These are phyloP conservation scores for Conistra vaccinii DNA, from an alignment of 2,888 invertebrate genomes.

Conservation along the genomic window DNA sequence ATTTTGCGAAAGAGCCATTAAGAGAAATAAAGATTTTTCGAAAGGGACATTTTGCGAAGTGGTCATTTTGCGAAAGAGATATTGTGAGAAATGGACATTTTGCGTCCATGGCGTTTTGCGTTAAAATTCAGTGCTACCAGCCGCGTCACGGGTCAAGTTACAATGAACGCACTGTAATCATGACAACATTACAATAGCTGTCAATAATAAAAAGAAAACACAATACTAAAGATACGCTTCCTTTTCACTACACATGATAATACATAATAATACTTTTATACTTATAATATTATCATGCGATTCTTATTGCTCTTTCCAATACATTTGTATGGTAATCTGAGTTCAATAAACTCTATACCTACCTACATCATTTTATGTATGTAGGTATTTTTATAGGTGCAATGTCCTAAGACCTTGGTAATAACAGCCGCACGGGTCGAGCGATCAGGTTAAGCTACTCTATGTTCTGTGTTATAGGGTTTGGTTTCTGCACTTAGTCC, in stretches of 20 bases:
- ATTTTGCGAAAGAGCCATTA: too few relatives aligned
- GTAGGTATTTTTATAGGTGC: slow-evolving; percentile 6
- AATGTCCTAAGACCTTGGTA: background rate
- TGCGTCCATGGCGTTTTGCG: too few relatives aligned
- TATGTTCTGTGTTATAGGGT: too few relatives aligned
- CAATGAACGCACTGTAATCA: background rate
- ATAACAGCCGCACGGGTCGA: background rate
- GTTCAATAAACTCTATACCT: slow-evolving; percentile 20
- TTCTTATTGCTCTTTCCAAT: slow-evolving; percentile 12
- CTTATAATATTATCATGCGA: slow-evolving; percentile 1
- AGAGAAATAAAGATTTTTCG: too few relatives aligned
- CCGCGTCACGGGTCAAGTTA: too few relatives aligned
- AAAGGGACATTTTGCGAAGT: too few relatives aligned
- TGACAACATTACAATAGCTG: background rate
- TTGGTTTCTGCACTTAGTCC: too few relatives aligned
- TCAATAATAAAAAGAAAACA: background rate
- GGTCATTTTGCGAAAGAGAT: too few relatives aligned
- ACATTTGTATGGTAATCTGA: background rate
- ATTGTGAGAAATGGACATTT: too few relatives aligned
- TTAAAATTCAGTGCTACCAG: too few relatives aligned
- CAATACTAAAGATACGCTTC: slow-evolving; percentile 16
- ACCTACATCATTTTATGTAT: background rate
- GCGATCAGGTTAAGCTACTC: background rate
- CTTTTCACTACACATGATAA: slow-evolving; percentile 11
- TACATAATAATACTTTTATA: background rate